phyloP scores from a whole-genome alignment of 2,113 vertebrate genomes.

The Thamnophis sirtalis region DNA sequence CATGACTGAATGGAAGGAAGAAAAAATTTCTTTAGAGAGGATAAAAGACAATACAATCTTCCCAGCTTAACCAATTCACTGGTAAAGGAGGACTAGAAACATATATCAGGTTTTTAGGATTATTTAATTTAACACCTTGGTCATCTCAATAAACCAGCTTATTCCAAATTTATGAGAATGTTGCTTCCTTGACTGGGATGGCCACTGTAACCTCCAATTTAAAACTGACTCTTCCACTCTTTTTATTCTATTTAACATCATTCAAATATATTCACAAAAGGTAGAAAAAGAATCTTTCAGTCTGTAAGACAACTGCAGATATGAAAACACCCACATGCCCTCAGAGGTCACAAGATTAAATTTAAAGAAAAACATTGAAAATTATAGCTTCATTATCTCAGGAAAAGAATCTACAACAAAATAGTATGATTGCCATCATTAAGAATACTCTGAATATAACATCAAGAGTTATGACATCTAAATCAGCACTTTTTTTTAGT shows the following conservation, averaged over 20 bases:
- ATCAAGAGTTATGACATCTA: background rate
- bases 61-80: background rate
- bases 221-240: background rate
- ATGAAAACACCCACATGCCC: background rate
- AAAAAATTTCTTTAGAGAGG: background rate
- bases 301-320: background rate
- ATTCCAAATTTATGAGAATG: background rate
- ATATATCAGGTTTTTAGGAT: background rate
- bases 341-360: background rate
- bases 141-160: background rate
- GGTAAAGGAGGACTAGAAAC: background rate
- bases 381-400: background rate
- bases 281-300: background rate
- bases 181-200: background rate
- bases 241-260: background rate
- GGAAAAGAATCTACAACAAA: background rate
- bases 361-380: background rate
- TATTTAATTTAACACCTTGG: background rate
- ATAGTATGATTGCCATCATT: background rate
- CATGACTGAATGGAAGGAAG: background rate
- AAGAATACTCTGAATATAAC: background rate
- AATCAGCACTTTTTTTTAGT: background rate
- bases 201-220: background rate
- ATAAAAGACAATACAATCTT: background rate
- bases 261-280: background rate